Evolutionary conservation across 2,113 vertebrate species (phyloP), one percentile per base, ranked within the genome.

Genomic region (Pholis gunnellus): DNA sequence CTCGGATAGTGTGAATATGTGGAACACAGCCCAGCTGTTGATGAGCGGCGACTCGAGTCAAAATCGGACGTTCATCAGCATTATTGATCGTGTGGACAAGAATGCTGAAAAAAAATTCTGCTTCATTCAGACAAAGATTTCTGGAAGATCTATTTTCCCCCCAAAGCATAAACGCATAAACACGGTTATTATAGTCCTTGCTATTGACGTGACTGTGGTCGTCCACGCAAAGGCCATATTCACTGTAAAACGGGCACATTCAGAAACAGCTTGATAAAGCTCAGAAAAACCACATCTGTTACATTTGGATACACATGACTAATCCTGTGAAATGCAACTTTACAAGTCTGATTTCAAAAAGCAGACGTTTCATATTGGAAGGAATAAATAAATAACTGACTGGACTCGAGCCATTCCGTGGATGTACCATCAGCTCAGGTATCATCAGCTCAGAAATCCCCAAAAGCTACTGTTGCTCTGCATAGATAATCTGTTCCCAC

Each of bases 151-250:
- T 48, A 63, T 86, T 77, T 78, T 40, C 57, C 73, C 68, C 44
- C 36, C 48, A 31, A 65, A 81, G 66, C 66, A 56, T 70, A 40
- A 83, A 66, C 2, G 14, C 36, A 64, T 38, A 17, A 60, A 8
- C 27, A 34, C 52, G 13, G 59, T 84, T 86, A 79, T 85, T 81
- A 83, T 85, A 86, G 48, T 42, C 57, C 72, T 75, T 2, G 0
- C 82, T 82, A 78, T 75, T 65, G 82, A 81, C 84, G 87, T 83
- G 88, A 89, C 70, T 67, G 18, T 46, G 69, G 56, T 44, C 70
- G 27, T 79, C 73, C 56, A 72, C 9, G 1, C n/a, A 50, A 78
- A 72, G 27, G 3, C 29, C 6, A 17, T 54, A 18, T 64, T 86
- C 44, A 29, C 46, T 68, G 70, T 80, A 15, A 72, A 78, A 73